A percentile compares a stretch with the other conserved stretches of the same genome.
phyloP scores from a whole-genome alignment of 2,888 invertebrate species.

The Spodoptera littoralis region DNA sequence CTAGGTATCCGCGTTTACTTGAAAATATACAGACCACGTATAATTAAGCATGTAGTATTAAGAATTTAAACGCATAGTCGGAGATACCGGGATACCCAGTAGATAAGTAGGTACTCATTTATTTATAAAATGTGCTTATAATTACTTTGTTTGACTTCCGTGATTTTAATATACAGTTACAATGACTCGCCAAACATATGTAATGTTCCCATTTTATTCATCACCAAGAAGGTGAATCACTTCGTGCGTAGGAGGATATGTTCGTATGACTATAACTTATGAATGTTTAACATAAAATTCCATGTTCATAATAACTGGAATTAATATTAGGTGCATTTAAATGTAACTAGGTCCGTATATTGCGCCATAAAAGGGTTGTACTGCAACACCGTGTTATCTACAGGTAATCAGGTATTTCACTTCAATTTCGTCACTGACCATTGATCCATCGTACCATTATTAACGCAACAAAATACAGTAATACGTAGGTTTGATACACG shows the following conservation, averaged over 20 bases:
- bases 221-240: conserved; percentile 62
- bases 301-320: conserved; percentile 27
- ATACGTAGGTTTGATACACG: no score
- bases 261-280: conserved; percentile 29
- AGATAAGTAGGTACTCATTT: no score
- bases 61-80: no score
- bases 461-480: no score
- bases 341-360: neutral
- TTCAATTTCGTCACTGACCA: no score
- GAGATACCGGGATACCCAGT: no score
- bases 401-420: no score
- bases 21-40: no score
- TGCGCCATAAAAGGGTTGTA: conserved; percentile 1
- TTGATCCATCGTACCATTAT: no score
- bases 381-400: neutral
- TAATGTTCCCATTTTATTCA: conserved; percentile 55
- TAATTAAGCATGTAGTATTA: no score
- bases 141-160: conserved; percentile 49
- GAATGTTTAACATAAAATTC: conserved; percentile 39
- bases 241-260: conserved; percentile 58
- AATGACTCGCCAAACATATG: conserved; percentile 61
- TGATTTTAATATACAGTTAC: conserved; percentile 53
- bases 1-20: no score
- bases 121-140: conserved; percentile 9
- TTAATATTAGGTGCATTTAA: neutral